A percentile compares a stretch with the other conserved stretches of the same genome.
Evolutionary conservation across 1,140 invertebrate species (phyloP).

Genomic region (Drosophila seguyi): DNA sequence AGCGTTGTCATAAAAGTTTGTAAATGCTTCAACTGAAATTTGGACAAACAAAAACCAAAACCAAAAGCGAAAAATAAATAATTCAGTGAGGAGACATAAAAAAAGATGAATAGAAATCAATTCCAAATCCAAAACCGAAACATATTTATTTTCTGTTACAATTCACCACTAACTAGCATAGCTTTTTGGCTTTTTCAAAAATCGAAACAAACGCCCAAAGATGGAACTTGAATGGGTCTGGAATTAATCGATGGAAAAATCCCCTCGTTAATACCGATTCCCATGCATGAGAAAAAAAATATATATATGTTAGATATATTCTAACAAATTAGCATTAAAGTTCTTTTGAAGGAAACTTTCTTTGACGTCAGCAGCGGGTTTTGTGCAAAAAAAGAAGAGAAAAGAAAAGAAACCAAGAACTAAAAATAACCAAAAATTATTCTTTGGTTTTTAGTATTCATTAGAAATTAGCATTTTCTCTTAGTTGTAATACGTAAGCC

Average conservation of each 20-base stretch:
- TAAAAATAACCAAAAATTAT: background rate
- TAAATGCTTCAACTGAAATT: slow-evolving; percentile 18
- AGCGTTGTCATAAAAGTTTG: slow-evolving; percentile 24
- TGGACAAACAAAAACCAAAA: background rate
- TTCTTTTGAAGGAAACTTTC: slow-evolving; percentile 29
- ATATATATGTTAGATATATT: background rate
- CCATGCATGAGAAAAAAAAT: slow-evolving; percentile 3
- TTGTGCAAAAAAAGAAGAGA: background rate
- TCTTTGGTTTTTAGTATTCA: background rate
- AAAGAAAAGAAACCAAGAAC: background rate
- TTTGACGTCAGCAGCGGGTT: slow-evolving; percentile 28
- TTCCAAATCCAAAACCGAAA: slow-evolving; percentile 12
- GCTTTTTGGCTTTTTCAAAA: background rate
- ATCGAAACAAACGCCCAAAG: slow-evolving; percentile 18
- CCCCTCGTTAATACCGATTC: slow-evolving; percentile 12
- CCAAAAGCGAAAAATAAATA: slow-evolving; percentile 30
- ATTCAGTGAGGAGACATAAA: slow-evolving; percentile 38
- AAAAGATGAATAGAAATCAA: slow-evolving; percentile 50
- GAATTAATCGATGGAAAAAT: slow-evolving; percentile 25
- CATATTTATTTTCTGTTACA: slow-evolving; percentile 23
- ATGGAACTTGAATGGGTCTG: slow-evolving; percentile 26
- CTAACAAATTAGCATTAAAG: slow-evolving; percentile 10
- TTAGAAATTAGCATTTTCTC: background rate
- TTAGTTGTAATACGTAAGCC: background rate
- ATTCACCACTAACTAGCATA: slow-evolving; percentile 4